Evolutionary conservation across 2,888 invertebrate genomes (phyloP), one percentile per base, ranked within the genome.

Genomic region (Stenchaetothrips biformis): DNA sequence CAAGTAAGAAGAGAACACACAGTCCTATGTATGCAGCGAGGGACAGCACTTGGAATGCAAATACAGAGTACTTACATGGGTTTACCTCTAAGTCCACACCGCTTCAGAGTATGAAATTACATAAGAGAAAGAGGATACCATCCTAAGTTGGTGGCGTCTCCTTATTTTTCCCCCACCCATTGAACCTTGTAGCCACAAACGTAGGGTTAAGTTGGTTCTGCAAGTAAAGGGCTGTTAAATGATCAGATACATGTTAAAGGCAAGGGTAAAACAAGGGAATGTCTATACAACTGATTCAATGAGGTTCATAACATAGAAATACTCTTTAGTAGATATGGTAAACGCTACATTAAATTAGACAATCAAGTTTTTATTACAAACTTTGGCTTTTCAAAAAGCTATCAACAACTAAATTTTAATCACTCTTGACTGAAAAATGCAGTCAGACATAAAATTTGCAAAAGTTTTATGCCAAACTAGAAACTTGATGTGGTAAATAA

Each of bases 141-240:
- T 37, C 37, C 37, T 37, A 37, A 4, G 37, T 37, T 37, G 37
- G 37, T 37, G 37, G 37, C 37, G 2, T 37, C 37, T 37, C 4
- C 37, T 37, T 37, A 37, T 37, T 37, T 37, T 37, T 37, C 37
- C 37, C 37, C 37, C n/a, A n/a, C n/a, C n/a, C 37, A 1, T 37
- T 37, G 37, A 37, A 37, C 4, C 37, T 37, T 37, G 37, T 37
- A 4, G 37, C 37, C 37, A 37, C 37, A 37, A 37, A 37, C 37
- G 4, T 37, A 37, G 37, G 37, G 37, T 37, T 37, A 37, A 59
- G 59, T 59, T 59, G 59, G 59, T 59, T 59, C 59, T 59, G 59
- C 59, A 59, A 59, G 59, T 59, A 59, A 59, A 59, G 59, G 18
- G 67, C 67, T 25, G 67, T 74, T 74, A 74, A n/a, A 25, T 74